A percentile compares a stretch with the other conserved stretches of the same genome.
These are phyloP conservation scores for Melanerpes formicivorus DNA, from an alignment of 2,113 vertebrate species.

Conservation along the genomic window DNA sequence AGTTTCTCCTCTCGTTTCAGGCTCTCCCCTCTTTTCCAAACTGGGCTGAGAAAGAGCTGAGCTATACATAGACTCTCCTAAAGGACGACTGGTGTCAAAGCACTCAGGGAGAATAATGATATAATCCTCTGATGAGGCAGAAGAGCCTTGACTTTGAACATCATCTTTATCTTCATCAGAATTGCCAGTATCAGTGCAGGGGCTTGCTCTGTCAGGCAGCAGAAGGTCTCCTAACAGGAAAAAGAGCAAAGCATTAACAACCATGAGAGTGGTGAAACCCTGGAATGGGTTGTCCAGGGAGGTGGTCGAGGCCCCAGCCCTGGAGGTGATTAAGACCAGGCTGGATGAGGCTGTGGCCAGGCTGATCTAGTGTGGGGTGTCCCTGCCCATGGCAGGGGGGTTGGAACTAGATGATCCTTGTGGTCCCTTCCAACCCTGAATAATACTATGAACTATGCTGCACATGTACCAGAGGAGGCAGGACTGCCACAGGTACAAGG, in stretches of 20 bases:
- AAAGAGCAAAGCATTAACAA: neutral
- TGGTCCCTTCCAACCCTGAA: no score
- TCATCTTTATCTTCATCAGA: slow-evolving; percentile 82
- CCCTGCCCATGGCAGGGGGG: no score
- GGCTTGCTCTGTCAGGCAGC: neutral
- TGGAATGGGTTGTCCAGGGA: no score
- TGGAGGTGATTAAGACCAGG: no score
- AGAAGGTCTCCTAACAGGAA: slow-evolving; percentile 51
- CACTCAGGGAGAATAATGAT: slow-evolving; percentile 95
- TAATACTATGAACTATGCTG: neutral
- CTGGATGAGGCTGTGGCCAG: no score
- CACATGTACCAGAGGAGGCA: neutral
- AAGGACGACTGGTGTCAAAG: slow-evolving; percentile 93
- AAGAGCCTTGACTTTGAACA: slow-evolving; percentile 86
- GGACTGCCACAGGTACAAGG: neutral
- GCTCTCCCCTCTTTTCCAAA: slow-evolving; percentile 69
- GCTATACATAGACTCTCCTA: slow-evolving; percentile 94
- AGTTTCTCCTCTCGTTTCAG: slow-evolving; percentile 31
- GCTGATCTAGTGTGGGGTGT: no score
- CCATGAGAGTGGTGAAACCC: neutral
- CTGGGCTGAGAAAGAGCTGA: slow-evolving; percentile 91
- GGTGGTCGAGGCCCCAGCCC: no score
- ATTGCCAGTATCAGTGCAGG: neutral
- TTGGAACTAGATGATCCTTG: no score
- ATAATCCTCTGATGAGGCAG: slow-evolving; percentile 92